phyloP scores from a whole-genome alignment of 1,140 invertebrate species.

The Gryllus bimaculatus region DNA sequence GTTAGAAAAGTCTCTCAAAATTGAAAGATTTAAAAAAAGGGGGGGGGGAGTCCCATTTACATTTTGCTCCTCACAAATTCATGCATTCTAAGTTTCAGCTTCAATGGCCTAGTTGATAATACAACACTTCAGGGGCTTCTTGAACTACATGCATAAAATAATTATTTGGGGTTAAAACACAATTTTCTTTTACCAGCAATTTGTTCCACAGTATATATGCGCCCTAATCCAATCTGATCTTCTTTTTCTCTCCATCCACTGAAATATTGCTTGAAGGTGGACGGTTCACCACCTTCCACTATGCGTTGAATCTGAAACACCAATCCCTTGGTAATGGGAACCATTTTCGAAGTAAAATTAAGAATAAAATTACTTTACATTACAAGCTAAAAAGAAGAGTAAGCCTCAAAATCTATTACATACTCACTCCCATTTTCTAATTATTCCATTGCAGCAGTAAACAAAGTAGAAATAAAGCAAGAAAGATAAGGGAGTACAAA shows the following conservation, averaged over 20 bases:
- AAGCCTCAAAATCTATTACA: not conserved
- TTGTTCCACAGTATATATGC: slow-evolving; percentile 27
- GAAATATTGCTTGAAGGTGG: slow-evolving; percentile 72
- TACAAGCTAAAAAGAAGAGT: no score
- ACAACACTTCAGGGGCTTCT: no score
- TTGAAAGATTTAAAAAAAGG: no score
- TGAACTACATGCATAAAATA: no score
- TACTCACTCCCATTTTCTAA: not conserved
- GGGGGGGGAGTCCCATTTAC: no score
- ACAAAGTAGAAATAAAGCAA: not conserved
- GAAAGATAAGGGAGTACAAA: not conserved
- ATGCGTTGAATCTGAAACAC: slow-evolving; percentile 44
- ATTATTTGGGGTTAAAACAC: no score
- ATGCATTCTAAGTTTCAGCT: no score
- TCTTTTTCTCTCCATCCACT: slow-evolving; percentile 57
- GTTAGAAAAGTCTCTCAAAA: no score
- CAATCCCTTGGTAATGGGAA: not conserved
- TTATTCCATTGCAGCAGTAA: not conserved
- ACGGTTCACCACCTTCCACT: slow-evolving; percentile 62
- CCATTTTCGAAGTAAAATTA: not conserved
- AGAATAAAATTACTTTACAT: no score
- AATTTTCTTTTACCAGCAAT: slow-evolving; percentile 22
- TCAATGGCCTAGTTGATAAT: no score
- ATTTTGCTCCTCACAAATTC: no score
- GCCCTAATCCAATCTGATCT: slow-evolving; percentile 37